phyloP scores from a whole-genome alignment of 2,113 vertebrate genomes.

The Colius striatus region DNA sequence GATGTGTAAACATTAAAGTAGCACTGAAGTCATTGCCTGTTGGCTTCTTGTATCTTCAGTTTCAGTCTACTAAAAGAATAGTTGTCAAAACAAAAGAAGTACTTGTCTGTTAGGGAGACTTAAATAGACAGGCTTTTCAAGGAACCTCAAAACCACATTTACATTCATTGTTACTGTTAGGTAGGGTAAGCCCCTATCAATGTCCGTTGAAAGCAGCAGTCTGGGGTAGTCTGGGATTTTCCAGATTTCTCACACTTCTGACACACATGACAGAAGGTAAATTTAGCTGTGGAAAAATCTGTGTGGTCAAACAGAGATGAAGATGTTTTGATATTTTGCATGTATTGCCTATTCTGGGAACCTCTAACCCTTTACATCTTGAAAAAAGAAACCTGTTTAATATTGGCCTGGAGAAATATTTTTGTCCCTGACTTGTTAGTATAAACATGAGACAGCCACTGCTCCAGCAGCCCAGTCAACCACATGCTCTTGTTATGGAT shows the following conservation, averaged over 20 bases:
- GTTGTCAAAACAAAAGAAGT: background rate
- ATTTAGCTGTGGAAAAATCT: conserved; percentile 33
- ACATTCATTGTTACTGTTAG: background rate
- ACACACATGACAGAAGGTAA: background rate
- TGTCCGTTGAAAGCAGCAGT: background rate
- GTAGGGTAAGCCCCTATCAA: background rate
- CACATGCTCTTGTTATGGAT: no score
- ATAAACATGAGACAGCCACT: background rate
- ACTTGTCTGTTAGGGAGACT: background rate
- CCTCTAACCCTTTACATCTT: background rate
- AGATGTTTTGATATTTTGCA: background rate
- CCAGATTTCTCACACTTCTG: background rate
- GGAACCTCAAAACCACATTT: background rate
- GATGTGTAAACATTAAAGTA: background rate
- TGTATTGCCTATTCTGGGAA: background rate
- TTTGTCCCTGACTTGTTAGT: background rate
- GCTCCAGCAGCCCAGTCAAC: background rate
- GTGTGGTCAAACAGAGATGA: background rate
- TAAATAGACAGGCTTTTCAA: background rate
- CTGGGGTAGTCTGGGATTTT: background rate
- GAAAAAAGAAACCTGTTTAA: background rate
- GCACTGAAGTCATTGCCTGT: accelerated
- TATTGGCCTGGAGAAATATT: background rate
- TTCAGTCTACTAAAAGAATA: background rate
- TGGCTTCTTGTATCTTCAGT: background rate